Conservation (phyloP, 2,888 invertebrate species). For the Crematogaster levior region DNA sequence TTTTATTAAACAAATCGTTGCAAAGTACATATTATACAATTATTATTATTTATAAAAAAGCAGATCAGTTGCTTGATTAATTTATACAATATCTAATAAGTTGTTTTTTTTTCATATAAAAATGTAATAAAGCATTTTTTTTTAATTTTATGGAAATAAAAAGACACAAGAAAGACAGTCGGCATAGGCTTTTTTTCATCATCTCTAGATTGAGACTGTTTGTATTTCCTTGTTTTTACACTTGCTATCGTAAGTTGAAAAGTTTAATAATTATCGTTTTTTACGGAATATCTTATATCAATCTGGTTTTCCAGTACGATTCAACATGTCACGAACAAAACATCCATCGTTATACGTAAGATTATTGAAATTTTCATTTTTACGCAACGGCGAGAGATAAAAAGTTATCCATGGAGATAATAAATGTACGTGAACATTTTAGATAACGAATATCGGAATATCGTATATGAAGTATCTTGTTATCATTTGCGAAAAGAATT, state of each 20-base stretch:
- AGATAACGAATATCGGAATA: slow-evolving; percentile 1
- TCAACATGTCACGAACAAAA: slow-evolving; percentile 16
- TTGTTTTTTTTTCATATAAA: not conserved
- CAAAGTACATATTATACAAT: not conserved
- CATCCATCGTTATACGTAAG: not conserved
- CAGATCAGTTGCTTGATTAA: not conserved
- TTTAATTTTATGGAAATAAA: not conserved
- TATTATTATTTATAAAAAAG: not conserved
- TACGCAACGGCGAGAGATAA: not conserved
- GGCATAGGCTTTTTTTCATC: not conserved
- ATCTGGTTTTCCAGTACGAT: not conserved
- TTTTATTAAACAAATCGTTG: not conserved
- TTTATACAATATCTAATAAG: not conserved
- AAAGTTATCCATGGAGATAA: not conserved
- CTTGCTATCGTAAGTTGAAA: slow-evolving; percentile 9
- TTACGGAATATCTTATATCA: slow-evolving; percentile 3
- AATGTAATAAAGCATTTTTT: not conserved
- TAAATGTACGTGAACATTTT: not conserved
- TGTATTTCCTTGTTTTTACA: slow-evolving; percentile 16
- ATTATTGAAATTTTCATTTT: not conserved
- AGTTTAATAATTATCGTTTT: slow-evolving; percentile 48
- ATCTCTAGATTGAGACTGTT: slow-evolving; percentile 60
- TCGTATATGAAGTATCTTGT: not conserved
- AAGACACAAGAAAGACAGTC: not conserved
- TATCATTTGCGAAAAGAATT: not conserved